Conservation (phyloP, 2,113 vertebrate genomes). For the Asarcornis scutulata region DNA sequence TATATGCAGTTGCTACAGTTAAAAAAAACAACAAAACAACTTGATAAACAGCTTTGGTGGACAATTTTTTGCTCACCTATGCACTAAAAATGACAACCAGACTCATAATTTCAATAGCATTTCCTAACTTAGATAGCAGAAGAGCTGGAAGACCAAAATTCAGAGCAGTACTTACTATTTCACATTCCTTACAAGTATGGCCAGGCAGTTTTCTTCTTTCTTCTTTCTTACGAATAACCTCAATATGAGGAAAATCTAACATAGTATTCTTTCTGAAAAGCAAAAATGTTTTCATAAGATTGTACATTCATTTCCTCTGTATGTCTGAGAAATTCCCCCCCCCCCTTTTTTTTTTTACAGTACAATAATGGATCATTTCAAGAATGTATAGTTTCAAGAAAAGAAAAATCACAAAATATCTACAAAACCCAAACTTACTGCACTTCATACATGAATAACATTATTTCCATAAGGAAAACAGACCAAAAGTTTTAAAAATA, state of each 20-base stretch:
- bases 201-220: constrained; percentile 92
- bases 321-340: background rate
- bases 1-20: background rate
- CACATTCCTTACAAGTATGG: constrained; percentile 96
- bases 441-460: background rate
- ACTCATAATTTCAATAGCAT: background rate
- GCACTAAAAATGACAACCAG: background rate
- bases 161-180: constrained; percentile 83
- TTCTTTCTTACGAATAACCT: constrained; percentile 94
- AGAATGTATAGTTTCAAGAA: background rate
- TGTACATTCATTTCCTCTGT: background rate
- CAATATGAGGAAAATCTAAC: constrained; percentile 87
- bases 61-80: background rate
- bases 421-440: background rate
- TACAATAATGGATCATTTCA: background rate
- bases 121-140: background rate
- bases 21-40: background rate
- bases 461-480: background rate
- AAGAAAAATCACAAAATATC: background rate
- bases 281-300: background rate
- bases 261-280: constrained; percentile 74
- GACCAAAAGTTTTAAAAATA: background rate
- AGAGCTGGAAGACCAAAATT: background rate
- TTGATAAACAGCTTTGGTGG: background rate
- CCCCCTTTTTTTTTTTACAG: background rate